Evolutionary conservation across 1,140 invertebrate genomes (phyloP), one percentile per base, ranked within the genome.

Genomic region (Ceratina japonica): DNA sequence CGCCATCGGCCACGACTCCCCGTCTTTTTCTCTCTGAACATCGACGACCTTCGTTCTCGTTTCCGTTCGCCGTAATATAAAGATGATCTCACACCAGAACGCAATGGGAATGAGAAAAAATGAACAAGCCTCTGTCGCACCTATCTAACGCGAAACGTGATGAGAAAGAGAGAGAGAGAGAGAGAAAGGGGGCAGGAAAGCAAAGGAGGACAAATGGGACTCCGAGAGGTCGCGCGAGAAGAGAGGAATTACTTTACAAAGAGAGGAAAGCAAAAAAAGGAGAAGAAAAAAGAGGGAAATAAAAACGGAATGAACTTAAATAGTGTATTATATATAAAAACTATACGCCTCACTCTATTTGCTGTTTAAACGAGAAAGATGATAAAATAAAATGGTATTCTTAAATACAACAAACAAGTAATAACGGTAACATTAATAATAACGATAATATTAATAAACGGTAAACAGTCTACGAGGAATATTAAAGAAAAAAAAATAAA

Each of bases 281-380:
- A n/a, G n/a, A n/a, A n/a, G n/a, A n/a, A n/a, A n/a, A n/a, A n/a
- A 58, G 18, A 64, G 37, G 8, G 20, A 69, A 44, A 44, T 18
- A 54, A 51, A 54, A 75, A 31, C 18, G 20, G 18, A 68, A 49
- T 18, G 49, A 37, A 64, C 59, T 73, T 66, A 24, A 52, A 49
- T 68, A 59, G 51, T 75, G 64, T 79, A 76, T 75, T 68, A 71
- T 79, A 75, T 66, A 18, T 69, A 37, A 27, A 66, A 69, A 79
- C 12, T 72, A 72, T 76, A 71, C 20, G 65, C 64, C 49, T 54
- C 59, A 75, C 5, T 79, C 71, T 65, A 73, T 80, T 83, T 75
- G 76, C 78, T 84, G 66, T 79, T 75, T 71, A 62, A 84, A 84
- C 66, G 80, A 83, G 56, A 71, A 66, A 72, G 31, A 51, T 62